Percentiles rank a stretch among this genome's conserved stretches.
Evolutionary conservation across 1,140 invertebrate species (phyloP).

Genomic region (Eurosta solidaginis): DNA sequence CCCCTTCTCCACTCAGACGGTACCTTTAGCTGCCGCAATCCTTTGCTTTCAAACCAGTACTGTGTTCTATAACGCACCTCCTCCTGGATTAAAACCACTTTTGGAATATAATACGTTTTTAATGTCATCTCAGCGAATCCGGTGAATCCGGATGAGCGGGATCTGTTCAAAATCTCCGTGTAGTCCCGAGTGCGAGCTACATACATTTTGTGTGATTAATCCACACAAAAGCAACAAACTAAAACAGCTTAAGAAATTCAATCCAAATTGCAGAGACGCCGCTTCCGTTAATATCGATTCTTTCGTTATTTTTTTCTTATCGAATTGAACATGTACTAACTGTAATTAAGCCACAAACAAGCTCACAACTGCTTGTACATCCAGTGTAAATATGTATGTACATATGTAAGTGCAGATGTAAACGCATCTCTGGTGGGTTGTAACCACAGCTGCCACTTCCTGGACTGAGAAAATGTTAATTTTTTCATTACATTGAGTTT

Average conservation of each 20-base stretch:
- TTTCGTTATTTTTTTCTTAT: neutral
- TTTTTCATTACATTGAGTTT: too few relatives aligned
- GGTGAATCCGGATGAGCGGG: too few relatives aligned
- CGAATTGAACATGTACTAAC: neutral
- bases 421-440: neutral
- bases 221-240: neutral
- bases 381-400: neutral
- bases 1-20: too few relatives aligned
- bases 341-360: neutral
- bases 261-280: neutral
- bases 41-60: too few relatives aligned
- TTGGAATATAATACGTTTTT: too few relatives aligned
- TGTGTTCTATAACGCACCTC: too few relatives aligned
- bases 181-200: too few relatives aligned
- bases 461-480: neutral
- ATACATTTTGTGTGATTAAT: too few relatives aligned
- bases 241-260: neutral
- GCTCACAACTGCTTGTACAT: neutral
- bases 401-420: neutral
- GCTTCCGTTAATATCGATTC: conserved; percentile 3
- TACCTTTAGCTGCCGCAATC: too few relatives aligned
- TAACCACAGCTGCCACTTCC: conserved; percentile 22
- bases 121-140: too few relatives aligned
- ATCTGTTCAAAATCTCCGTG: too few relatives aligned
- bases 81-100: too few relatives aligned